A percentile compares a stretch with the other conserved stretches of the same genome.
Conservation (phyloP, 2,888 invertebrate species). For the Cacoxenus indagator region DNA sequence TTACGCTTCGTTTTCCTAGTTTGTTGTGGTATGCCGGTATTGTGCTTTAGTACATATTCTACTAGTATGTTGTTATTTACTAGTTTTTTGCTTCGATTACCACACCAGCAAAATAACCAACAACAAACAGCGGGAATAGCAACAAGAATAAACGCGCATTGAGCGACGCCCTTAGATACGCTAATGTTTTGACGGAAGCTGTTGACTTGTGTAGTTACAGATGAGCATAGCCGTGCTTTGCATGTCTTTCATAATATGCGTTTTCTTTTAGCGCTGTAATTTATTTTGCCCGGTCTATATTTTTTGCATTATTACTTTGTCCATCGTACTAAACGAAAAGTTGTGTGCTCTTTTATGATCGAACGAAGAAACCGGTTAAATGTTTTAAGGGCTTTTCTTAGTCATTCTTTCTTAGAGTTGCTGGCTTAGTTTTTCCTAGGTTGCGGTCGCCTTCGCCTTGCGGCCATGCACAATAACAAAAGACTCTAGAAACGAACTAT, state of each 20-base stretch:
- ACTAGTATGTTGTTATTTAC: no score
- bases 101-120: no score
- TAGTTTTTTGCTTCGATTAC: no score
- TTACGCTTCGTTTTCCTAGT: no score
- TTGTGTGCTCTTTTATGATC: slow-evolving; percentile 7
- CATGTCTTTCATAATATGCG: slow-evolving; percentile 16
- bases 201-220: slow-evolving; percentile 17
- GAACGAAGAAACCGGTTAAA: slow-evolving; percentile 48
- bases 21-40: no score
- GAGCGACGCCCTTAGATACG: slow-evolving; percentile 15
- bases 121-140: neutral
- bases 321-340: neutral
- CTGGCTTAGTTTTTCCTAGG: neutral
- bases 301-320: neutral
- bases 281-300: neutral
- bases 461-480: slow-evolving; percentile 4
- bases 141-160: neutral
- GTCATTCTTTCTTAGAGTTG: slow-evolving; percentile 40
- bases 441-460: neutral
- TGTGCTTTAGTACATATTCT: no score
- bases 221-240: slow-evolving; percentile 17
- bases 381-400: slow-evolving; percentile 55
- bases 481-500: slow-evolving; percentile 1
- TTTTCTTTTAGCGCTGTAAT: slow-evolving; percentile 5
- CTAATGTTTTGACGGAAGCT: slow-evolving; percentile 20